Base-by-base conservation (phyloP, 2,113 vertebrate genomes). In the Gadus macrocephalus region DNA sequence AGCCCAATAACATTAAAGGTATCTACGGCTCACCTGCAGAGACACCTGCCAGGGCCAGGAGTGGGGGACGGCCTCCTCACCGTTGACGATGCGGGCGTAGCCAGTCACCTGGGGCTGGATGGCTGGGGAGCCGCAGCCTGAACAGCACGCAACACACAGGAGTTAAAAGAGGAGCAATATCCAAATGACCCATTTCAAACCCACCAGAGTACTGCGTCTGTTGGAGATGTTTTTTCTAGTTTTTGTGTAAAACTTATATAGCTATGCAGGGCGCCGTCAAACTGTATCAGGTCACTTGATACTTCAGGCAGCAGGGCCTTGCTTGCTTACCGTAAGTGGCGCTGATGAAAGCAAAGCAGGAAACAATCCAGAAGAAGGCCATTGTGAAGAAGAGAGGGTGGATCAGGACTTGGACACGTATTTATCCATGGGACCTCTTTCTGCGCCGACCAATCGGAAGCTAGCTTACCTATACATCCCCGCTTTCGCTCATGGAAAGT, bases 111-210 rank as follows among this genome's bases (percentile, higher is more conserved):
- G 53, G 0, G 93, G 93, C 0, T 75, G 0, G 66, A 93, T 90
- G 76, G 88, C 67, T 0, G 93, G 92, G 16, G 87, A 69, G 0
- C 94, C 92, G 1, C 94, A 94, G 70, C 78, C 93, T 94, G 72
- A 0, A 15, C 2, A 61, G 16, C 67, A 0, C 5, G 6, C 14
- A 77, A 49, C 14, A 63, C 7, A 42, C 6, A 14, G 38, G 5
- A n/a, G 17, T 64, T 16, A 16, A 53, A n/a, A 65, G 28, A 3
- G 8, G 42, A 49, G 12, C 42, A 49, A 11, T 49, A 14, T 49
- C 42, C 42, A 20, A 20, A 7, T 49, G 5, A 49, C 3, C 6
- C 42, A 49, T 49, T 49, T 11, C 42, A 49, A 49, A 49, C 28
- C 28, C 28, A 31, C 28, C 5, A 31, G 28, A 31, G 28, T 2